Conservation (phyloP, 2,888 invertebrate genomes). For the Ochropleura leucogaster region DNA sequence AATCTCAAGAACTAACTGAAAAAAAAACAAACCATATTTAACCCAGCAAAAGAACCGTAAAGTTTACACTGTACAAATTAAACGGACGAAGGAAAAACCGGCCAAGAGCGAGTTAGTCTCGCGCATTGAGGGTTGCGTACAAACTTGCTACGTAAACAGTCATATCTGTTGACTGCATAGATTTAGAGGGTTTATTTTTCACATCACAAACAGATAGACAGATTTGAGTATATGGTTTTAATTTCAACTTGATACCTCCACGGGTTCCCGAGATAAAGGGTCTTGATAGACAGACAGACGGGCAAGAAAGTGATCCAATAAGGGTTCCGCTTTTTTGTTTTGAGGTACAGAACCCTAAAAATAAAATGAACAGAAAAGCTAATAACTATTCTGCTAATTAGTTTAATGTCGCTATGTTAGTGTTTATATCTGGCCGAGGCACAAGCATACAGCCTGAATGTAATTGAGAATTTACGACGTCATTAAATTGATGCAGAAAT, state of each 20-base stretch:
- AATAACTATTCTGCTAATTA: constrained; percentile 69
- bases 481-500: constrained; percentile 88
- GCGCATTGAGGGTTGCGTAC: too few relatives aligned
- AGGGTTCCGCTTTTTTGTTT: too few relatives aligned
- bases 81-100: not conserved
- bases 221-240: too few relatives aligned
- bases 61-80: constrained; percentile 9
- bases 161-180: too few relatives aligned
- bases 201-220: too few relatives aligned
- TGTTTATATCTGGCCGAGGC: constrained; percentile 69
- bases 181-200: too few relatives aligned
- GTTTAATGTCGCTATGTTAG: constrained; percentile 65
- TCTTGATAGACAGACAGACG: too few relatives aligned
- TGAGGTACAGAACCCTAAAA: not conserved
- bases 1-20: constrained; percentile 32
- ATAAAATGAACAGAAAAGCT: constrained; percentile 63
- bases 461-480: constrained; percentile 87
- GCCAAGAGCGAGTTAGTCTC: too few relatives aligned
- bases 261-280: too few relatives aligned
- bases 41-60: constrained; percentile 22
- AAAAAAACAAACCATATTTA: constrained; percentile 17
- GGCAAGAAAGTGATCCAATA: too few relatives aligned
- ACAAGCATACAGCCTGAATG: constrained; percentile 72
- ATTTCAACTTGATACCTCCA: too few relatives aligned
- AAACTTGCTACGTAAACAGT: too few relatives aligned